Evolutionary conservation across 2,113 vertebrate species (phyloP).

Genomic region (Progne subis): DNA sequence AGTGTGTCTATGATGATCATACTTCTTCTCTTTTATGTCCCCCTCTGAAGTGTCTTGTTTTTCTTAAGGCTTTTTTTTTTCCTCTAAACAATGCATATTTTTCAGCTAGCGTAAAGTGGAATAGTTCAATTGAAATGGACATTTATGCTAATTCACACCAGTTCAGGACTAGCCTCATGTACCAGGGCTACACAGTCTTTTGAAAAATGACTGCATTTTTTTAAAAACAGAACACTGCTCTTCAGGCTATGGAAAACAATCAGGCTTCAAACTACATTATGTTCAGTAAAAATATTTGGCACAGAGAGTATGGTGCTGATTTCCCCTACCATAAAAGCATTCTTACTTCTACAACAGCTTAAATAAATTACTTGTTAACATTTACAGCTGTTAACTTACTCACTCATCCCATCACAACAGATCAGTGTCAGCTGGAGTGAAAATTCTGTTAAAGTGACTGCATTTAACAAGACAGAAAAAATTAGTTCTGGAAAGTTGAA

Average conservation of each 20-base stretch:
- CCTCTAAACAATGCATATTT: background rate
- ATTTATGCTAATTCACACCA: background rate
- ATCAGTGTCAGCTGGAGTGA: constrained; percentile 59
- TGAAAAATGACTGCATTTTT: background rate
- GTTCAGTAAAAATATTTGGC: constrained; percentile 12
- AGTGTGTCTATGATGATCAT: background rate
- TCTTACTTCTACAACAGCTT: background rate
- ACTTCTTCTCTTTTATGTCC: background rate
- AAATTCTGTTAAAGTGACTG: constrained; percentile 55
- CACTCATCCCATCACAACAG: constrained; percentile 56
- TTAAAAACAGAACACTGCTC: background rate
- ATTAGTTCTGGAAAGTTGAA: constrained; percentile 33
- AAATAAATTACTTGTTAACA: constrained; percentile 69
- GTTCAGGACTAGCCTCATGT: background rate
- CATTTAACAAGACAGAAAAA: constrained; percentile 62
- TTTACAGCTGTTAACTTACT: constrained; percentile 61
- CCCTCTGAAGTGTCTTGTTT: background rate
- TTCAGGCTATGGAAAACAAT: background rate
- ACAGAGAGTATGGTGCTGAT: background rate
- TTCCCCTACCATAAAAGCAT: background rate
- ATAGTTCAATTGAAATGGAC: background rate
- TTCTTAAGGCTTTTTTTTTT: background rate
- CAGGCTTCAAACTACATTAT: constrained; percentile 1
- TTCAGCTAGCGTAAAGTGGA: background rate
- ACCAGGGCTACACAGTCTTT: background rate